phyloP scores from a whole-genome alignment of 2,888 invertebrate genomes.

The Cancer borealis region DNA sequence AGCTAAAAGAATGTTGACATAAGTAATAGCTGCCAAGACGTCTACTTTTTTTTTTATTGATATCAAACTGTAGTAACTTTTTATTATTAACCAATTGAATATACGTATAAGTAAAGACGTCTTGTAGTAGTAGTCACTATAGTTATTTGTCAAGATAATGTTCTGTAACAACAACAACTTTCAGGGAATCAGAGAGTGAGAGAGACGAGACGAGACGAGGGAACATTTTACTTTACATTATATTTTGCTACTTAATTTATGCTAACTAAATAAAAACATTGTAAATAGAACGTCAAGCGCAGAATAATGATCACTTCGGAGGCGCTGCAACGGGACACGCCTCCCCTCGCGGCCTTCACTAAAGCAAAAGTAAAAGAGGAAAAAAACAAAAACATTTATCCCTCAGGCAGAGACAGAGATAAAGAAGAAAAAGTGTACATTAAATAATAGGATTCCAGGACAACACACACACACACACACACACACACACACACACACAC shows the following conservation, averaged over 20 bases:
- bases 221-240: background rate
- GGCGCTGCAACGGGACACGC: slow-evolving; percentile 3
- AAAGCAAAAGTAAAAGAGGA: background rate
- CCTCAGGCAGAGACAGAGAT: background rate
- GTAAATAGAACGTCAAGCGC: background rate
- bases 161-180: too few relatives aligned
- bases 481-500: slow-evolving; percentile 20
- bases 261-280: background rate
- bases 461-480: slow-evolving; percentile 20
- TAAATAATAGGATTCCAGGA: background rate
- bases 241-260: background rate
- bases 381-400: background rate
- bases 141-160: too few relatives aligned
- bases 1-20: background rate
- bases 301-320: background rate
- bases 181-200: too few relatives aligned
- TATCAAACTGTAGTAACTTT: too few relatives aligned
- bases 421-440: background rate
- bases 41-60: too few relatives aligned
- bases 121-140: too few relatives aligned
- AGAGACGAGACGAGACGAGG: background rate
- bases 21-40: too few relatives aligned
- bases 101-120: too few relatives aligned
- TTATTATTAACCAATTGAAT: too few relatives aligned
- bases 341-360: slow-evolving; percentile 2